These are phyloP conservation scores for Cylloceria caligata DNA, from an alignment of 2,888 invertebrate species.

Conservation along the genomic window DNA sequence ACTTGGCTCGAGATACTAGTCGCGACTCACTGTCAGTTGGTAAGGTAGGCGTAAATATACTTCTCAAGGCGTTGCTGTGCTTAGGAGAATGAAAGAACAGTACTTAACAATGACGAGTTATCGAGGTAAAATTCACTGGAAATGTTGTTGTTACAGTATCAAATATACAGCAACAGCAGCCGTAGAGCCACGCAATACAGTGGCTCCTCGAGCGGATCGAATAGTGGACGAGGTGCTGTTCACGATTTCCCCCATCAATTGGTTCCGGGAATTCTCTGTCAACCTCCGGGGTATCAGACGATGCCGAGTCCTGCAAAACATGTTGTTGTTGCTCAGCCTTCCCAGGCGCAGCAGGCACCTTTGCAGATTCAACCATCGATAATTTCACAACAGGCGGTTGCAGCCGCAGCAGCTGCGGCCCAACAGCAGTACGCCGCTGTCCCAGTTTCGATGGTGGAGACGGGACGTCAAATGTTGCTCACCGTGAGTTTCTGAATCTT, in stretches of 20 bases:
- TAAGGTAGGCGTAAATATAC: too few species aligned
- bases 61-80: too few species aligned
- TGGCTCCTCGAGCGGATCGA: slow-evolving; percentile 87
- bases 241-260: slow-evolving; percentile 95
- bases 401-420: slow-evolving; percentile 87
- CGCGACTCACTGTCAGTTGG: too few species aligned
- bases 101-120: background rate
- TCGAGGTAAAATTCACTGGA: background rate
- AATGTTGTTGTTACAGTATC: slow-evolving; percentile 87
- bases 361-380: slow-evolving; percentile 93
- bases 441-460: slow-evolving; percentile 97
- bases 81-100: background rate
- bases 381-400: slow-evolving; percentile 90
- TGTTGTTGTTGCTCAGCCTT: slow-evolving; percentile 87
- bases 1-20: too few species aligned
- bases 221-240: slow-evolving; percentile 83
- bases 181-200: slow-evolving; percentile 86
- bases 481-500: slow-evolving; percentile 85
- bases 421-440: slow-evolving; percentile 93
- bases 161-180: slow-evolving; percentile 90
- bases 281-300: slow-evolving; percentile 92
- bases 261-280: slow-evolving; percentile 97
- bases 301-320: slow-evolving; percentile 90
- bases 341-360: slow-evolving; percentile 88
- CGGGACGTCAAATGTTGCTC: slow-evolving; percentile 92